Percentiles rank a stretch among this genome's conserved stretches.
Conservation (phyloP, 2,888 invertebrate genomes). For the Pachycephus smyrnensis region DNA sequence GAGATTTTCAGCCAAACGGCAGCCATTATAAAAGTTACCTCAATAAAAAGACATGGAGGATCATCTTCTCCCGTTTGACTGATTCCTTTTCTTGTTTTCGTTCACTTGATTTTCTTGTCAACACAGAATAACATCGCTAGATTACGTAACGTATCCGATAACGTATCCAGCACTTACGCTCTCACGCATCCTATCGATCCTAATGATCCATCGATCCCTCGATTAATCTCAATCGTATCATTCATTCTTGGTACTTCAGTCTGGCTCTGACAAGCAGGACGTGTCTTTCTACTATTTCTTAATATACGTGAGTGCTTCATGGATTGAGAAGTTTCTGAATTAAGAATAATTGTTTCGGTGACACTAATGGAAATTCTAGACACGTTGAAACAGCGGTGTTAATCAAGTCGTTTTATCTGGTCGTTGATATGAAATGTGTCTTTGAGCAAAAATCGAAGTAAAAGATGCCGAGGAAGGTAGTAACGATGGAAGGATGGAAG, state of each 20-base stretch:
- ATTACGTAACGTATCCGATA: conserved; percentile 23
- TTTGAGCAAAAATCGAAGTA: conserved; percentile 38
- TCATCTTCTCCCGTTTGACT: neutral
- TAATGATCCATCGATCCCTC: neutral
- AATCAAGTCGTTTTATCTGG: conserved; percentile 17
- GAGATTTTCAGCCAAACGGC: neutral
- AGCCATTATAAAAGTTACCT: neutral
- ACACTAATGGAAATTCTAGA: conserved; percentile 25
- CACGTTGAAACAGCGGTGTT: conserved; percentile 5
- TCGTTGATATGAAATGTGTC: conserved; percentile 42
- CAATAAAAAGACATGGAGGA: neutral
- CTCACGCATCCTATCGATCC: neutral
- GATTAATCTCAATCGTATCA: neutral
- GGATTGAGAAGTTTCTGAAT: neutral
- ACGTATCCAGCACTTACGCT: conserved; percentile 24
- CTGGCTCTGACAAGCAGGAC: neutral
- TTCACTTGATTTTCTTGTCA: conserved; percentile 23
- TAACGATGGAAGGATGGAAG: neutral
- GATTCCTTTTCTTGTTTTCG: conserved; percentile 34
- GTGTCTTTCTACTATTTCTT: neutral
- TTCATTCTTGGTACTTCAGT: neutral
- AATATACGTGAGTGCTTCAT: neutral
- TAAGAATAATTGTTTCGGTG: neutral
- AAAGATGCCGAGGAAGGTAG: conserved; percentile 1
- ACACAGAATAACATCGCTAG: conserved; percentile 30